Percentiles rank a stretch among this genome's conserved stretches.
Conservation (phyloP, 2,797 vertebrate species). For the Pogoniulus pusillus region DNA sequence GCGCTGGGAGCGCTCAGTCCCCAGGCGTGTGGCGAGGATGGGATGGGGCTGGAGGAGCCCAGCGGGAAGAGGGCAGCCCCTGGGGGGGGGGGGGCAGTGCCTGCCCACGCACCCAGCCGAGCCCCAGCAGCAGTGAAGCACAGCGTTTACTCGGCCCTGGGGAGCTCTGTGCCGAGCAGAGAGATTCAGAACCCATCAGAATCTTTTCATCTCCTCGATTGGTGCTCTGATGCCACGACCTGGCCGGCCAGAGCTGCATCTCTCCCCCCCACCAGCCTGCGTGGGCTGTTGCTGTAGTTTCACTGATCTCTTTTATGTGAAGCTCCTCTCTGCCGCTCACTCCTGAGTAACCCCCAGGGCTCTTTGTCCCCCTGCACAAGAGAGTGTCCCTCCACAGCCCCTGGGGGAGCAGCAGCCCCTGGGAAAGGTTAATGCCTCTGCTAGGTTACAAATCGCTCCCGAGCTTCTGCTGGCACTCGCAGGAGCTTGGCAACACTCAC, state of each 20-base stretch:
- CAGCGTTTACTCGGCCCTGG: accelerated
- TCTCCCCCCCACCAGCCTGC: background rate
- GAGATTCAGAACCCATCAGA: conserved; percentile 1
- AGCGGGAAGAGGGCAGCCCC: background rate
- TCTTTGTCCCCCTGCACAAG: conserved; percentile 42
- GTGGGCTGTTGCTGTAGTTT: conserved; percentile 1
- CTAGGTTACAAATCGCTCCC: conserved; percentile 1
- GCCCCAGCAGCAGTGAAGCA: background rate
- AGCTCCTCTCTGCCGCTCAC: conserved; percentile 19
- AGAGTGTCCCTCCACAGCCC: background rate
- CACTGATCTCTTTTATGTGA: conserved; percentile 50
- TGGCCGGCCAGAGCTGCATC: accelerated
- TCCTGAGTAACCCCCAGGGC: conserved; percentile 21
- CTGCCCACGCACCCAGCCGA: background rate
- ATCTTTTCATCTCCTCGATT: background rate
- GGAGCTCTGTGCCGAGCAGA: background rate
- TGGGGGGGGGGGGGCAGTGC: too few species aligned
- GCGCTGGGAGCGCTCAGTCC: accelerated
- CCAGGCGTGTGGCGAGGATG: accelerated
- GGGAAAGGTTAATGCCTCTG: conserved; percentile 59
- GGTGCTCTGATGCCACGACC: background rate
- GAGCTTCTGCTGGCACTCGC: conserved; percentile 16
- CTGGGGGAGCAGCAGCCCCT: background rate
- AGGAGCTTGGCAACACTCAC: conserved; percentile 35
- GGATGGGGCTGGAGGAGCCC: background rate